phyloP scores from a whole-genome alignment of 2,797 vertebrate species.

The Acanthurus leucopareius region DNA sequence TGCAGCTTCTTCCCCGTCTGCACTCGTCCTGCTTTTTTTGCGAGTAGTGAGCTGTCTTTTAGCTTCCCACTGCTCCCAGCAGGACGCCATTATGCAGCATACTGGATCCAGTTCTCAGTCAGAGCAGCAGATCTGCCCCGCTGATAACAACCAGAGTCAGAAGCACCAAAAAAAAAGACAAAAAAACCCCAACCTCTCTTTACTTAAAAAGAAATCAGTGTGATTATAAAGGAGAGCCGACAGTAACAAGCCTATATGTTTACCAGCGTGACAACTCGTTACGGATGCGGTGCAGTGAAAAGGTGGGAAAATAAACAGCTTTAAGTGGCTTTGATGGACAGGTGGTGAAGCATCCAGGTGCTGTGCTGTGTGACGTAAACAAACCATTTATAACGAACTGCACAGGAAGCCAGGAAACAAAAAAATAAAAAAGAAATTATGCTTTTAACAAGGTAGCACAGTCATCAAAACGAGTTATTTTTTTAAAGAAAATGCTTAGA shows the following conservation, averaged over 20 bases:
- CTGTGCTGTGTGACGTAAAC: not conserved
- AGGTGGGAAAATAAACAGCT: too few species aligned
- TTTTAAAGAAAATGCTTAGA: not conserved
- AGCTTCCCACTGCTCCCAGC: conserved; percentile 11
- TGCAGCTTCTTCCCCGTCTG: not conserved
- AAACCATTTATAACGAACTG: not conserved
- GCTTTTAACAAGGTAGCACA: not conserved
- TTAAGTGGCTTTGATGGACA: not conserved
- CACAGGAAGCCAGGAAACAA: not conserved
- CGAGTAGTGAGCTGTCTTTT: not conserved
- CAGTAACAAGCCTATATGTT: not conserved
- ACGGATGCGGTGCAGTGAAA: not conserved
- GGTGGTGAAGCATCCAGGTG: not conserved
- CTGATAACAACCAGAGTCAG: not conserved
- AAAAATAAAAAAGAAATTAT: not conserved
- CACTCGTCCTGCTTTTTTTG: not conserved
- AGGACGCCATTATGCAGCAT: not conserved
- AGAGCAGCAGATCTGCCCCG: not conserved
- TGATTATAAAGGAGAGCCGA: conserved; percentile 3
- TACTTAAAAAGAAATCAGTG: not conserved
- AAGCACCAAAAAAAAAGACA: not conserved
- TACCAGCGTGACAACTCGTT: not conserved
- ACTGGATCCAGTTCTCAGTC: conserved; percentile 10
- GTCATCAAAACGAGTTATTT: not conserved
- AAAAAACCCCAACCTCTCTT: too few species aligned